Percentiles rank a stretch among this genome's conserved stretches.
phyloP scores from a whole-genome alignment of 2,888 invertebrate genomes.

The Lasioglossum figueresi region DNA sequence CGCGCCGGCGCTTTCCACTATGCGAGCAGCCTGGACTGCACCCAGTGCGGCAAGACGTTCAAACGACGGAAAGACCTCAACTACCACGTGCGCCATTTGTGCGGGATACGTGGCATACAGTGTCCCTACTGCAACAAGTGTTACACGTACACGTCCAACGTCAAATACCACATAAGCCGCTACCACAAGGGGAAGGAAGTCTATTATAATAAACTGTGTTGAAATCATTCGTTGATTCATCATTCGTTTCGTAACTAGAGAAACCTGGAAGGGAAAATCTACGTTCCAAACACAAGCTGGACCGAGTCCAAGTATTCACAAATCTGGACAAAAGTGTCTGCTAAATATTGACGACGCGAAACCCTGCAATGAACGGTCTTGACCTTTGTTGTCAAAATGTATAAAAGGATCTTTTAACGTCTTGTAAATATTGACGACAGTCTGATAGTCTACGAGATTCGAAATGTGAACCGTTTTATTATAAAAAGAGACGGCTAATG shows the following conservation, averaged over 20 bases:
- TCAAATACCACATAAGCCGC: conserved; percentile 69
- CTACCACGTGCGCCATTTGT: conserved; percentile 75
- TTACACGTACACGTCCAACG: conserved; percentile 66
- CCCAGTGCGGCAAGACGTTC: conserved; percentile 81
- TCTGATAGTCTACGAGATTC: neutral
- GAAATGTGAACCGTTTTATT: neutral
- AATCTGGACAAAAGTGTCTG: neutral
- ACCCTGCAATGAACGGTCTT: too few species aligned
- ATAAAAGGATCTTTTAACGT: too few species aligned
- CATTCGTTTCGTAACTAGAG: neutral
- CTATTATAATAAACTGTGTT: conserved; percentile 62
- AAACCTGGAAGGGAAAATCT: neutral
- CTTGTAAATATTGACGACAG: too few species aligned
- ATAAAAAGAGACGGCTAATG: neutral
- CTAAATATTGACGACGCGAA: too few species aligned
- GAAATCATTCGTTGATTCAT: neutral
- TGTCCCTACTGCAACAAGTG: conserved; percentile 81
- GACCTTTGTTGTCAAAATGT: too few species aligned
- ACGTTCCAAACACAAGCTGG: neutral
- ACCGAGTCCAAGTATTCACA: neutral
- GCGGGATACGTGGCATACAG: conserved; percentile 81
- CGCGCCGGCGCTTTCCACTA: conserved; percentile 12
- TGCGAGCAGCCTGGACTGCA: conserved; percentile 52
- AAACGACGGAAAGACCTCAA: conserved; percentile 71
- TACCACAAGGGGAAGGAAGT: conserved; percentile 64